Evolutionary conservation across 2,797 vertebrate species (phyloP), one percentile per base, ranked within the genome.

Genomic region (Cirrhinus molitorella): DNA sequence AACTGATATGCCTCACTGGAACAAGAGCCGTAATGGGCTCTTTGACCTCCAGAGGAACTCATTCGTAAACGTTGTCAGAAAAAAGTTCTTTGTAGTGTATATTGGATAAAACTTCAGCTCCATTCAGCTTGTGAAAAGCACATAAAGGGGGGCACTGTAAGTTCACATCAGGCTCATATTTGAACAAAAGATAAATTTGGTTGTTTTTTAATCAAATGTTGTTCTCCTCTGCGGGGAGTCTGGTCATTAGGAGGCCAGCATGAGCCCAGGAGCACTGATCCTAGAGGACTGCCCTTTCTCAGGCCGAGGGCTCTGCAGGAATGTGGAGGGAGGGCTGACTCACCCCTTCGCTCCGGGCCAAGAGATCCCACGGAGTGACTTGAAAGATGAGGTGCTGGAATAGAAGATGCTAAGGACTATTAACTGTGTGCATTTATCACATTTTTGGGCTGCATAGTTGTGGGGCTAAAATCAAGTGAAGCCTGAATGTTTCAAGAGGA

Each of bases 271-370:
- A 43, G 31, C 17, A n/a, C 34, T 75, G 65, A 68, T 74, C 75
- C n/a, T 34, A 75, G 68, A n/a, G 67, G 51, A 21, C 28, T 34
- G 85, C 59, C 43, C 80, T 67, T 67, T 59, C 31, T 86, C 82
- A 85, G 28, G 57, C 45, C 51, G 28, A 84, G 80, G 67, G 37
- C 79, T 71, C 34, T 12, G 47, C 53, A 66, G 70, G 80, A 87
- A 87, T 83, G 77, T 76, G 71, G 83, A 71, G 77, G 67, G 72
- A 80, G 53, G 23, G 45, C 14, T 28, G 81, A 59, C 23, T 61
- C 23, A 74, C 81, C 75, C n/a, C 43, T 70, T 49, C 13, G 25
- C 70, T 59, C 17, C 4, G 7, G 70, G 70, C 74, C 74, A 79
- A 73, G 14, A 76, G 53, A 79, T 63, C 80, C 31, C 57, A 83